phyloP scores from a whole-genome alignment of 1,140 invertebrate species.

The Pseudomyrmex dendroicus region DNA sequence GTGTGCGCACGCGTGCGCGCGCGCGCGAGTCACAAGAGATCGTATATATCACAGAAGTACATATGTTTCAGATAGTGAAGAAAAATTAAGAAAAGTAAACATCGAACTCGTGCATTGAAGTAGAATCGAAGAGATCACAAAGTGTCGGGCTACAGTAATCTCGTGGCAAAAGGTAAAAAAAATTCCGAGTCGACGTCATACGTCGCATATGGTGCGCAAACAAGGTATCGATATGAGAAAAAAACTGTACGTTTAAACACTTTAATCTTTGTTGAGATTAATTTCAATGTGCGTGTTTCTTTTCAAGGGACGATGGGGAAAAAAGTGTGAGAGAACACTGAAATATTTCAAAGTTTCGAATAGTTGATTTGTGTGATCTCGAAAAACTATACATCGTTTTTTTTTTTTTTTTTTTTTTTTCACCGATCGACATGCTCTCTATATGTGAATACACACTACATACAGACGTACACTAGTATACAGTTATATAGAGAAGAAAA shows the following conservation, averaged over 20 bases:
- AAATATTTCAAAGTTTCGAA: slow-evolving; percentile 58
- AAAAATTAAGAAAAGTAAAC: slow-evolving; percentile 50
- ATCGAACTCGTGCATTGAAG: slow-evolving; percentile 78
- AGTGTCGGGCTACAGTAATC: slow-evolving; percentile 10
- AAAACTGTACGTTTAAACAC: background rate
- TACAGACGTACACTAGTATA: slow-evolving; percentile 72
- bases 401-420: background rate
- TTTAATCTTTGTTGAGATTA: too few relatives aligned
- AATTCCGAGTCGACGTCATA: slow-evolving; percentile 5
- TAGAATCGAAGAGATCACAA: slow-evolving; percentile 61
- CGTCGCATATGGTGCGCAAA: too few relatives aligned
- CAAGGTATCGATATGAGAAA: background rate
- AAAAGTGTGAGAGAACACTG: background rate
- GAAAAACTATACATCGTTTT: background rate
- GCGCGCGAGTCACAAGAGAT: slow-evolving; percentile 3
- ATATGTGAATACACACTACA: slow-evolving; percentile 77
- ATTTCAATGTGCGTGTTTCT: too few relatives aligned
- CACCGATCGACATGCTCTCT: slow-evolving; percentile 78
- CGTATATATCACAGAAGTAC: slow-evolving; percentile 7
- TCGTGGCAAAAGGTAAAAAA: background rate
- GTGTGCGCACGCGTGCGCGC: slow-evolving; percentile 1
- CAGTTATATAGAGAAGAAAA: slow-evolving; percentile 13
- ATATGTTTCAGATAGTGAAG: slow-evolving; percentile 10
- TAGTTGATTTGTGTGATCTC: slow-evolving; percentile 26
- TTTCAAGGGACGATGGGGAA: too few relatives aligned